phyloP scores from a whole-genome alignment of 2,113 vertebrate genomes.

The Cyprichromis sp. region DNA sequence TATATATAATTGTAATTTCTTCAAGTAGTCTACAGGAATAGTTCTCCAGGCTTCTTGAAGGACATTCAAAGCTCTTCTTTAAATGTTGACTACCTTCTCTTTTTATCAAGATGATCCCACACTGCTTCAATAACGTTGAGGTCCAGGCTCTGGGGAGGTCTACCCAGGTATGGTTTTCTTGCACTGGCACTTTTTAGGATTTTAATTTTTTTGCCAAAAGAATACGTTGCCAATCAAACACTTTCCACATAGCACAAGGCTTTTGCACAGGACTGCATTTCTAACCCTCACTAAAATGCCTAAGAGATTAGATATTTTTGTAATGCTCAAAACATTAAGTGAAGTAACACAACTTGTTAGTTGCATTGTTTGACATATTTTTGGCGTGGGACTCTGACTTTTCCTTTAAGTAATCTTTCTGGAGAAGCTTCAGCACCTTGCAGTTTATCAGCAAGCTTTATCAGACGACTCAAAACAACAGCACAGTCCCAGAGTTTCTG shows the following conservation, averaged over 20 bases:
- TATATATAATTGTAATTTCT: neutral
- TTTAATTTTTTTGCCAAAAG: neutral
- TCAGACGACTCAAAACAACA: conserved; percentile 28
- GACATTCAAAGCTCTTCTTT: neutral
- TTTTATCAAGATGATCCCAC: neutral
- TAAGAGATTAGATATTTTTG: neutral
- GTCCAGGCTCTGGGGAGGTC: neutral
- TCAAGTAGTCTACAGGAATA: neutral
- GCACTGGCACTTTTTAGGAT: neutral
- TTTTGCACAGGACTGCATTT: neutral
- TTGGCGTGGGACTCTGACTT: neutral
- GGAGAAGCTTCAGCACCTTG: conserved; percentile 36
- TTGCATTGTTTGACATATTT: neutral
- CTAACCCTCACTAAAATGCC: neutral
- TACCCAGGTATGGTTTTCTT: neutral
- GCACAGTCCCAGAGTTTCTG: conserved; percentile 2
- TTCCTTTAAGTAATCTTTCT: conserved; percentile 29
- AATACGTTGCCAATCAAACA: rapidly evolving
- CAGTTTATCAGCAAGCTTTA: conserved; percentile 25
- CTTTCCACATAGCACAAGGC: neutral
- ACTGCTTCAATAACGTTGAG: neutral
- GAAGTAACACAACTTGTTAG: neutral
- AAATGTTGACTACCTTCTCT: neutral
- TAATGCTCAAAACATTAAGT: neutral
- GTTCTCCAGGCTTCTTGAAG: neutral